A percentile compares a stretch with the other conserved stretches of the same genome.
Conservation (phyloP, 2,113 vertebrate genomes). For the Poecile atricapillus region DNA sequence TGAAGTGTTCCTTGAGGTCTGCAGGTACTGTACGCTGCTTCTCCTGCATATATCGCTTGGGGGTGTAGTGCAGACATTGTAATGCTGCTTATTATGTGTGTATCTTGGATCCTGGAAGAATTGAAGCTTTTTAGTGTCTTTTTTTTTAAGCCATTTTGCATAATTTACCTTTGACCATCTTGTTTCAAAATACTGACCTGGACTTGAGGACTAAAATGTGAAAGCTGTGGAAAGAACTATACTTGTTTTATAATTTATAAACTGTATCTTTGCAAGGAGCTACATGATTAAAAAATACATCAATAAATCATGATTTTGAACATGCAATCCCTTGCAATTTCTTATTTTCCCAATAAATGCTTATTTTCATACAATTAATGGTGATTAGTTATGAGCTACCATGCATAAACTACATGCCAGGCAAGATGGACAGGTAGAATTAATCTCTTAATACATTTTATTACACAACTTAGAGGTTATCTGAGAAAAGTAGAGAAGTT, state of each 20-base stretch:
- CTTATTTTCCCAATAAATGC: slow-evolving; percentile 24
- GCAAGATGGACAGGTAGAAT: neutral
- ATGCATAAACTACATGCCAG: neutral
- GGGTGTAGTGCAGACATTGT: slow-evolving; percentile 40
- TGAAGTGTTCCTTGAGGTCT: slow-evolving; percentile 55
- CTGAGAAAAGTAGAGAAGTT: neutral
- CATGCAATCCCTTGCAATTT: slow-evolving; percentile 31
- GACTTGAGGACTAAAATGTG: slow-evolving; percentile 20
- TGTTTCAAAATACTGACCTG: slow-evolving; percentile 21
- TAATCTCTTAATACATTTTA: neutral
- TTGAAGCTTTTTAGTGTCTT: slow-evolving; percentile 19
- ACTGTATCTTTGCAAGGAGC: slow-evolving; percentile 49
- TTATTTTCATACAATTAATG: neutral
- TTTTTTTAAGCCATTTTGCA: neutral
- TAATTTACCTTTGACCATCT: neutral
- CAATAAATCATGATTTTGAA: slow-evolving; percentile 59
- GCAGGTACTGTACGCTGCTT: slow-evolving; percentile 36
- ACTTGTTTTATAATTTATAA: slow-evolving; percentile 20
- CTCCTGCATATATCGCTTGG: slow-evolving; percentile 45
- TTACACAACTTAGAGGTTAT: neutral
- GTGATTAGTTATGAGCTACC: neutral
- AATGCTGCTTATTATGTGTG: slow-evolving; percentile 30
- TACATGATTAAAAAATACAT: slow-evolving; percentile 26
- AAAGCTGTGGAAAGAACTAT: slow-evolving; percentile 15
- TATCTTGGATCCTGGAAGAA: slow-evolving; percentile 45